Evolutionary conservation across 2,888 invertebrate genomes (phyloP).

Genomic region (Campopleginae sp.): DNA sequence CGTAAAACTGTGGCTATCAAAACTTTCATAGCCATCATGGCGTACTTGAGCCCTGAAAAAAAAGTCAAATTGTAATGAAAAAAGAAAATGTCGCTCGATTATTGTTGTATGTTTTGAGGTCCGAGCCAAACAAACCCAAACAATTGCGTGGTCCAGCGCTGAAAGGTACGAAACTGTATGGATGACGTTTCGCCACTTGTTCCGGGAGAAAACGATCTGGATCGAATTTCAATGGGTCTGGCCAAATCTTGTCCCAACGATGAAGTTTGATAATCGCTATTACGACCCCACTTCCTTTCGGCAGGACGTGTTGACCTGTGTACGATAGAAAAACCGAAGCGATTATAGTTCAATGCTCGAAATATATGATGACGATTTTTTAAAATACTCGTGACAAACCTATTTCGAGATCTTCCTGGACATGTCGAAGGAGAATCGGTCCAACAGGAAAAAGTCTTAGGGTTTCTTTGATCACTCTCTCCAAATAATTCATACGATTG

Average conservation of each 20-base stretch:
- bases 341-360: not conserved
- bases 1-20: constrained; percentile 81
- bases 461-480: constrained; percentile 87
- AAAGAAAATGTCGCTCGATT: not conserved
- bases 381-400: constrained; percentile 77
- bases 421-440: constrained; percentile 85
- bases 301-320: constrained; percentile 69
- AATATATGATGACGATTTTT: not conserved
- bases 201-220: constrained; percentile 77
- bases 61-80: not conserved
- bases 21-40: constrained; percentile 84
- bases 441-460: constrained; percentile 86
- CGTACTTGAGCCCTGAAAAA: constrained; percentile 82
- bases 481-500: constrained; percentile 85
- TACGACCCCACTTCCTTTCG: constrained; percentile 70
- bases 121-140: constrained; percentile 71
- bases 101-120: constrained; percentile 19
- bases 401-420: constrained; percentile 85
- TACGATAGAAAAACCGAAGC: constrained; percentile 16
- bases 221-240: constrained; percentile 74
- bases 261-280: constrained; percentile 71
- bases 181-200: constrained; percentile 72
- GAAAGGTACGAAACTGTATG: constrained; percentile 73
- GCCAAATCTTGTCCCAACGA: constrained; percentile 72
- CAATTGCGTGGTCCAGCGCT: constrained; percentile 75